Evolutionary conservation across 2,113 vertebrate genomes (phyloP).

Genomic region (Sialia sialis): DNA sequence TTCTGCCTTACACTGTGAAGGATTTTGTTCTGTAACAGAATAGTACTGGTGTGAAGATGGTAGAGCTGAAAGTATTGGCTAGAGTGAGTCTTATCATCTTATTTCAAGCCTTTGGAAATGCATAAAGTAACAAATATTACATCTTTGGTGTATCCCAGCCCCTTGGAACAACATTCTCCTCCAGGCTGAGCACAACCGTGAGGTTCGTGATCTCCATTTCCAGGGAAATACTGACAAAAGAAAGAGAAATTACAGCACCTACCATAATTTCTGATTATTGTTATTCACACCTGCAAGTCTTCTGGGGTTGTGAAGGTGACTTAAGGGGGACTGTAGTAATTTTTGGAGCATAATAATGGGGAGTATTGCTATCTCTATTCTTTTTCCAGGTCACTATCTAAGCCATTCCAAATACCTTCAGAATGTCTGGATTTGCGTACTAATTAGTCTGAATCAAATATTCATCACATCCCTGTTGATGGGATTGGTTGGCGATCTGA

Average conservation of each 20-base stretch:
- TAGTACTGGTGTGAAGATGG: not conserved
- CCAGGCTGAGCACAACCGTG: not conserved
- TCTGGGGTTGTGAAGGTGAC: conserved; percentile 25
- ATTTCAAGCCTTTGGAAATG: not conserved
- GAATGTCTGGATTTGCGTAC: conserved; percentile 22
- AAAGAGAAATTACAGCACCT: not conserved
- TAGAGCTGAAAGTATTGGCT: not conserved
- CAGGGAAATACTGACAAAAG: not conserved
- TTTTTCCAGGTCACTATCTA: conserved; percentile 45
- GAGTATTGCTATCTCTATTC: not conserved
- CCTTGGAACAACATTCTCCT: not conserved
- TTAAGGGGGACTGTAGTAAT: not conserved
- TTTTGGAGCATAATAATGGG: conserved; percentile 21
- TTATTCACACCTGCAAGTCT: not conserved
- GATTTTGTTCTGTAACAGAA: not conserved
- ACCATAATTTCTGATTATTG: not conserved
- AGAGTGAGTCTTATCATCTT: not conserved
- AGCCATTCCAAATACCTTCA: conserved; percentile 23
- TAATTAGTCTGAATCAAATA: conserved; percentile 52
- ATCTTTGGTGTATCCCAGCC: not conserved
- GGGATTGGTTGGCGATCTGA: conserved; percentile 43
- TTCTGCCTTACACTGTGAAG: not conserved
- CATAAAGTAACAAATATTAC: not conserved
- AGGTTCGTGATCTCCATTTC: not conserved
- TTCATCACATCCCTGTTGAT: not conserved